A percentile compares a stretch with the other conserved stretches of the same genome.
These are phyloP conservation scores for Eidolon helvum DNA, from an alignment of 2,113 vertebrate genomes.

Conservation along the genomic window DNA sequence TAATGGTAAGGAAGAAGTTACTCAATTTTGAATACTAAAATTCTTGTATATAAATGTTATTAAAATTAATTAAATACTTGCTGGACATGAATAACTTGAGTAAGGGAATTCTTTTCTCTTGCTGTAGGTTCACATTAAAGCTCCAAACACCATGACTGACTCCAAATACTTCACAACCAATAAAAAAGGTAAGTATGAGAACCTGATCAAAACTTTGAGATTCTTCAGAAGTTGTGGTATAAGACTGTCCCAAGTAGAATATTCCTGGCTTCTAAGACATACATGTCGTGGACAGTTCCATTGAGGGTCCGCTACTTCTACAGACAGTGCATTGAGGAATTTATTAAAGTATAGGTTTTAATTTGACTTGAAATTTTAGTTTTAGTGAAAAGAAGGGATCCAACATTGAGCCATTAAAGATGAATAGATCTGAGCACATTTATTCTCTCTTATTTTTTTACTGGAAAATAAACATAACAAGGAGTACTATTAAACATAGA, in stretches of 20 bases:
- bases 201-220: neutral
- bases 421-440: neutral
- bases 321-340: neutral
- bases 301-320: neutral
- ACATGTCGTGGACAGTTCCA: neutral
- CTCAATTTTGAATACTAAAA: neutral
- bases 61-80: neutral
- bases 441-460: neutral
- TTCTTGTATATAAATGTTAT: conserved; percentile 5
- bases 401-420: neutral
- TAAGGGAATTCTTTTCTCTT: conserved; percentile 54
- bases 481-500: neutral
- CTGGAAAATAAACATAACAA: conserved; percentile 10
- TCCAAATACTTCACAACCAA: conserved; percentile 99
- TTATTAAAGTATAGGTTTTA: neutral
- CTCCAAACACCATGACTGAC: conserved; percentile 92
- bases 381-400: neutral
- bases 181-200: conserved; percentile 92
- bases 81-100: neutral
- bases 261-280: neutral
- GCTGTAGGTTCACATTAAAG: conserved; percentile 81
- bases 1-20: conserved; percentile 4
- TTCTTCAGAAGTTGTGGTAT: neutral
- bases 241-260: neutral
- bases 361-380: neutral